These are phyloP conservation scores for Drosophila tanythrix DNA, from an alignment of 2,888 invertebrate genomes.

Conservation along the genomic window DNA sequence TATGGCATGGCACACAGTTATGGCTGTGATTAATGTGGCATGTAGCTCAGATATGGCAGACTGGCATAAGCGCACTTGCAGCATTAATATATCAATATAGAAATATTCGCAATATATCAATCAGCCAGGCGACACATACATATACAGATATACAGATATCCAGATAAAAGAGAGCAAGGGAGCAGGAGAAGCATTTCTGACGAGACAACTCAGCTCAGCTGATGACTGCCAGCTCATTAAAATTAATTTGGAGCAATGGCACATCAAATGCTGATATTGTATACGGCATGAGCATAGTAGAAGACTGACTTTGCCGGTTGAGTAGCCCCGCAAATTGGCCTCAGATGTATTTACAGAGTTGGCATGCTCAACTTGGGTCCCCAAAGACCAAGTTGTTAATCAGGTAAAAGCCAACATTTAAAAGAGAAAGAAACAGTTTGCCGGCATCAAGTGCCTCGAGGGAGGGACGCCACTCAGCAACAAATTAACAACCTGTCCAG, in stretches of 20 bases:
- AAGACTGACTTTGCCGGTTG: conserved; percentile 3
- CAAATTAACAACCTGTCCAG: conserved; percentile 34
- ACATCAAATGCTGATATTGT: conserved; percentile 31
- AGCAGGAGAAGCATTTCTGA: conserved; percentile 4
- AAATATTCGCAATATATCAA: conserved; percentile 47
- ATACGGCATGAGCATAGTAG: not conserved
- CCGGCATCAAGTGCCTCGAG: conserved; percentile 22
- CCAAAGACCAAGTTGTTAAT: conserved; percentile 51
- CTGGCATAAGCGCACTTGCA: conserved; percentile 8
- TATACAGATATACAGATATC: not conserved
- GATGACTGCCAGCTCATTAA: conserved; percentile 38
- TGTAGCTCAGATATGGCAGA: conserved; percentile 11
- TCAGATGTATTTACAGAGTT: conserved; percentile 29
- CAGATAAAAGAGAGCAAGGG: not conserved
- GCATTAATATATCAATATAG: conserved; percentile 41
- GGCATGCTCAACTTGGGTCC: not conserved
- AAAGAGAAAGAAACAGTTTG: conserved; percentile 16
- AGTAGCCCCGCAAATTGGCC: conserved; percentile 37
- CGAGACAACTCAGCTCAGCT: not conserved
- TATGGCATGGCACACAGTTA: conserved; percentile 8
- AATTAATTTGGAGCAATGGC: conserved; percentile 68
- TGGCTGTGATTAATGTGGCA: conserved; percentile 40
- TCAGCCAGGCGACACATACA: conserved; percentile 19
- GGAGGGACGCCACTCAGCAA: conserved; percentile 40
- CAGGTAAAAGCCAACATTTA: conserved; percentile 46